Evolutionary conservation across 2,797 vertebrate genomes (phyloP).

Genomic region (Phyllotis vaccarum): DNA sequence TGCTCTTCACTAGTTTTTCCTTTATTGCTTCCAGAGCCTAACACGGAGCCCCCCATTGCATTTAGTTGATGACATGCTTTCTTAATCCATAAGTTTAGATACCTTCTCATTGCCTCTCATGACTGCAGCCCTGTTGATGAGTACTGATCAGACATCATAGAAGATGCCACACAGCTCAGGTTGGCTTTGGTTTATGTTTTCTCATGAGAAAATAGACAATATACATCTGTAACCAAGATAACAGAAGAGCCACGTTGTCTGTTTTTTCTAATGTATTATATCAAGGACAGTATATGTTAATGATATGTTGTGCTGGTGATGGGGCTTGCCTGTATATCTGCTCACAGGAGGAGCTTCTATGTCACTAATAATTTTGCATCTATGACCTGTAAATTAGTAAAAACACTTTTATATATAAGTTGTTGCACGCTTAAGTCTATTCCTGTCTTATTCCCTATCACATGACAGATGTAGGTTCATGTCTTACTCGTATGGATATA

Average conservation of each 20-base stretch:
- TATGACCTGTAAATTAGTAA: not conserved
- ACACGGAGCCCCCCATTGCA: not conserved
- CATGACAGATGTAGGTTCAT: not conserved
- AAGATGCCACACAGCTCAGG: not conserved
- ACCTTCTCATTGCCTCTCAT: not conserved
- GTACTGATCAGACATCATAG: not conserved
- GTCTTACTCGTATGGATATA: not conserved
- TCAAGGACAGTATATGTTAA: not conserved
- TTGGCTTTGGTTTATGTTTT: not conserved
- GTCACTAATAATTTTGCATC: slow-evolving; percentile 8
- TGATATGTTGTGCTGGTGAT: not conserved
- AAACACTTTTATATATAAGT: not conserved
- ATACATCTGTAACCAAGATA: not conserved
- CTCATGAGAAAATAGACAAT: slow-evolving; percentile 8
- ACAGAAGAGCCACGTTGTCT: not conserved
- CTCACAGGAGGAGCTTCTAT: not conserved
- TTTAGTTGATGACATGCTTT: not conserved
- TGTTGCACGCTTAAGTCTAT: not conserved
- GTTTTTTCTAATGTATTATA: not conserved
- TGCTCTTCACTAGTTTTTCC: not conserved
- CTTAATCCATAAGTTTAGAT: not conserved
- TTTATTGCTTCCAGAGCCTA: not conserved
- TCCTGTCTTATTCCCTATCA: not conserved
- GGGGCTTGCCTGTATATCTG: not conserved
- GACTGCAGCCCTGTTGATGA: not conserved